Evolutionary conservation across 2,888 invertebrate species (phyloP), one percentile per base, ranked within the genome.

Genomic region (Penaeus monodon): DNA sequence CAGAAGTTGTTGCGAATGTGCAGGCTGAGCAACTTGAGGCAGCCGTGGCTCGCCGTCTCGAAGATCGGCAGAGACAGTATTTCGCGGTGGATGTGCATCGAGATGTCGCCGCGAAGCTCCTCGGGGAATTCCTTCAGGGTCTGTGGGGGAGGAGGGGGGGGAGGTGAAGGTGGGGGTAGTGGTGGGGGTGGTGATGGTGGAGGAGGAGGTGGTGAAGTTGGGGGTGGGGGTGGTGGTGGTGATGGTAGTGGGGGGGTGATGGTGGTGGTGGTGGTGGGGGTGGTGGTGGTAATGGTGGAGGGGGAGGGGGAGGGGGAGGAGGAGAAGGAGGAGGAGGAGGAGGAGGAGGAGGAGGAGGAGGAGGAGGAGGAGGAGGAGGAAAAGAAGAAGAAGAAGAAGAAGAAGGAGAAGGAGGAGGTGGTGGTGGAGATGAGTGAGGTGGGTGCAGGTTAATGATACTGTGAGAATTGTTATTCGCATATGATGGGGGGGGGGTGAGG

Each of bases 91-190:
- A 99, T 94, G 93, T 99, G 98, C 95, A 98, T 95, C 84, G 97
- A 97, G 73, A 99, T 97, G 92, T 98, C 98, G 29, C 98, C 98
- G 88, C 98, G 94, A 86, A 99, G 93, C 93, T 98, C 98, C 92
- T 98, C 98, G 0, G 98, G 98, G 93, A 98, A 98, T 93, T 98
- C 98, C 93, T 97, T 97, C 90, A 98, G 93, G 80, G 97, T 97
- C 98, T 98, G 93, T 90, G 93, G 93, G 91, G 90, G 92, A 90
- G 83, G 27, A 73, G 74, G 85, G 66, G 29, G n/a, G 81, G 70
- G 70, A 27, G 70, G 17, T 4, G 70, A 20, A 2, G 70, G 14
- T 8, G 0, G 3, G 8, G 29, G 29, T 8, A 20, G n/a, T 10
- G 29, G 29, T 2, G 29, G 20, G 1, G 70, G 29, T 1, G 29